These are phyloP conservation scores for Chromobotia macracanthus DNA, from an alignment of 2,797 vertebrate genomes.

Conservation along the genomic window DNA sequence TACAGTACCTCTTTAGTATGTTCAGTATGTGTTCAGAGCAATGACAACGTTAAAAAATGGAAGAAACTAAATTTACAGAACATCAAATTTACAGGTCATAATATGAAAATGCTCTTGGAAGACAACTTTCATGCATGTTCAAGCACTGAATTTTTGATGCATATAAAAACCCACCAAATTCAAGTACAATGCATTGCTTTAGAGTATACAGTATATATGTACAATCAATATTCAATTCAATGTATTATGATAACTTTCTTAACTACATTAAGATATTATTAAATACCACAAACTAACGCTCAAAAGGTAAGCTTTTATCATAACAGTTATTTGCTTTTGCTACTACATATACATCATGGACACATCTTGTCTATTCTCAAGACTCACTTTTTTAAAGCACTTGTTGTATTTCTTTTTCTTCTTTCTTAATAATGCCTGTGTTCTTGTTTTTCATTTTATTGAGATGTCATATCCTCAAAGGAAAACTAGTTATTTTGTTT, in stretches of 20 bases:
- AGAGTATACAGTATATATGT: constrained; percentile 50
- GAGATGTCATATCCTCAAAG: constrained; percentile 29
- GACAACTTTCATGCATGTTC: constrained; percentile 71
- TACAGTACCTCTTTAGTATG: constrained; percentile 25
- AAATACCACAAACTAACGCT: constrained; percentile 69
- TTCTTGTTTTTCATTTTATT: constrained; percentile 30
- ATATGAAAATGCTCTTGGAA: constrained; percentile 66
- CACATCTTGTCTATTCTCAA: constrained; percentile 41
- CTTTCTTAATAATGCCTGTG: not conserved
- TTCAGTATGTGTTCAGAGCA: not conserved
- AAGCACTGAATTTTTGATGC: constrained; percentile 63
- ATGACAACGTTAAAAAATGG: too few relatives aligned
- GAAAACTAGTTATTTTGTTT: constrained; percentile 14
- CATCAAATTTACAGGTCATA: constrained; percentile 33
- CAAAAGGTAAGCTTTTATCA: constrained; percentile 61
- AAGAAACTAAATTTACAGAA: constrained; percentile 27
- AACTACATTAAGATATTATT: constrained; percentile 71
- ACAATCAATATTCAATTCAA: constrained; percentile 47
- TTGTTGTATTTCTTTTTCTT: constrained; percentile 38
- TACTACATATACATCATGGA: constrained; percentile 58
- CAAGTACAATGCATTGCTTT: constrained; percentile 64
- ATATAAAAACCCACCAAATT: constrained; percentile 62
- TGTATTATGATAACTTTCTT: constrained; percentile 61
- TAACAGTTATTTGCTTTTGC: constrained; percentile 62
- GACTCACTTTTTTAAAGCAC: constrained; percentile 51